phyloP scores from a whole-genome alignment of 2,797 vertebrate species.

The Rhinogobio ventralis region DNA sequence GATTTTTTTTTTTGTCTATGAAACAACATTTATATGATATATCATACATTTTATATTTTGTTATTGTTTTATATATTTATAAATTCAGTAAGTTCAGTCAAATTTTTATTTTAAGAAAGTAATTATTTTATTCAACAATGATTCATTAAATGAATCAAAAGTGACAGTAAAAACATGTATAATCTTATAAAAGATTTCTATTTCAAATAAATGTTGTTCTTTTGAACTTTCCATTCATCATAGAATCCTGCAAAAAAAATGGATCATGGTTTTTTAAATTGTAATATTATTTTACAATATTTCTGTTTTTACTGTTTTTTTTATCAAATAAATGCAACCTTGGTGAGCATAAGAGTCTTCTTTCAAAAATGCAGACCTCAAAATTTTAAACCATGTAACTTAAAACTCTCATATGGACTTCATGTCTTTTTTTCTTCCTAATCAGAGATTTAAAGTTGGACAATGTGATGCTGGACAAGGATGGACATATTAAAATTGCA shows the following conservation, averaged over 20 bases:
- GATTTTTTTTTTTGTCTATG: background rate
- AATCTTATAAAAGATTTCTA: background rate
- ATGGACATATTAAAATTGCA: constrained; percentile 97
- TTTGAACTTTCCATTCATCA: background rate
- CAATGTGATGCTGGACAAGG: constrained; percentile 93
- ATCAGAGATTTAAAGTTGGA: constrained; percentile 96
- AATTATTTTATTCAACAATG: background rate
- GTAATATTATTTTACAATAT: background rate
- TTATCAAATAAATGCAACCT: background rate
- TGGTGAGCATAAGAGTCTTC: background rate
- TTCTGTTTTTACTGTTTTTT: background rate
- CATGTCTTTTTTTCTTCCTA: background rate
- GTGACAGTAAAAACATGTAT: background rate
- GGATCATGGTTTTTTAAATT: background rate
- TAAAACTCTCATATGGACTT: background rate
- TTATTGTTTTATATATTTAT: background rate
- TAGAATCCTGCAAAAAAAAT: background rate
- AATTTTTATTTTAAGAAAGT: too few relatives aligned
- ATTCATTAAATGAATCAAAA: background rate
- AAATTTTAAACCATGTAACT: background rate
- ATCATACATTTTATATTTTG: background rate
- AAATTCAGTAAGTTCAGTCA: too few relatives aligned
- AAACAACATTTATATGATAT: background rate
- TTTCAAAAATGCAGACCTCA: background rate
- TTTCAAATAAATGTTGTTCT: background rate